phyloP scores from a whole-genome alignment of 1,140 invertebrate species.

The Cyphomyrmex costatus region DNA sequence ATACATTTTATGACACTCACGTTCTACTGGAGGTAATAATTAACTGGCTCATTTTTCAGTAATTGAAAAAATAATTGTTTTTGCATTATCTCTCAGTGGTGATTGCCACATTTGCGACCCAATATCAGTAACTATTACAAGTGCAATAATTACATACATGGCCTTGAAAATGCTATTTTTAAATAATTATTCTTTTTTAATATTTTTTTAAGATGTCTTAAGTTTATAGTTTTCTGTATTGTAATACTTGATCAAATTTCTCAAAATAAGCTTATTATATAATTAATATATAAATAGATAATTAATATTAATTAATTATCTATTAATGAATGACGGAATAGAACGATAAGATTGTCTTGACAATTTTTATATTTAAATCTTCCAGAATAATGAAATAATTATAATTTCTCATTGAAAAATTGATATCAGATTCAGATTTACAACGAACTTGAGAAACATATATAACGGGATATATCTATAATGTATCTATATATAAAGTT shows the following conservation, averaged over 20 bases:
- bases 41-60: constrained; percentile 6
- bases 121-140: neutral
- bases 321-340: neutral
- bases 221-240: neutral
- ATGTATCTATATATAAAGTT: neutral
- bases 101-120: neutral
- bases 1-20: neutral
- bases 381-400: neutral
- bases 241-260: neutral
- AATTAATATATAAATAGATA: no score
- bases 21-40: constrained; percentile 23
- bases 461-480: neutral
- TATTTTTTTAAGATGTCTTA: no score
- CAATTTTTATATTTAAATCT: neutral
- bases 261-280: neutral
- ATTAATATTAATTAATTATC: neutral
- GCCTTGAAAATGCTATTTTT: neutral
- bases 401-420: constrained; percentile 17
- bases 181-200: neutral
- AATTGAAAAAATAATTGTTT: constrained; percentile 33
- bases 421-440: neutral
- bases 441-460: neutral
- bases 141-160: neutral
- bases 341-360: neutral
- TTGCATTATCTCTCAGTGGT: neutral